Conservation (phyloP, 2,888 invertebrate genomes). For the Eristalis tenax region DNA sequence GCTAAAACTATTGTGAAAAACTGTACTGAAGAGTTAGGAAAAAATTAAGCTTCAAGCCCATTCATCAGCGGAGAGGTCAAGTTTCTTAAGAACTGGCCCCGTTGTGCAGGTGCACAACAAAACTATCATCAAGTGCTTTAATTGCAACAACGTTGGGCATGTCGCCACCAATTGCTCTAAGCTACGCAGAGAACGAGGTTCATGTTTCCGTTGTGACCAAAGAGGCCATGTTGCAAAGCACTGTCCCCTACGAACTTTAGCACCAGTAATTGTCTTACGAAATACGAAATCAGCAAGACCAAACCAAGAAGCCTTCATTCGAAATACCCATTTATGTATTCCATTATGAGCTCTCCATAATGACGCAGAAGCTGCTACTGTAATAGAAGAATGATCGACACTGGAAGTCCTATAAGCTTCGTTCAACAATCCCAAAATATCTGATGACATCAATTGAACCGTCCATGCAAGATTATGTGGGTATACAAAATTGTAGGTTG, state of each 20-base stretch:
- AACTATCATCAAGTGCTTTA: conserved; percentile 5
- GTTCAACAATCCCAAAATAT: conserved; percentile 24
- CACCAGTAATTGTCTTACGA: neutral
- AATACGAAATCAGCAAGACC: neutral
- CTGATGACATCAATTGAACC: conserved; percentile 27
- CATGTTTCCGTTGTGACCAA: conserved; percentile 17
- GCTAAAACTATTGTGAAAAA: neutral
- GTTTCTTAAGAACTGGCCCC: neutral
- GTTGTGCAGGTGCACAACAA: neutral
- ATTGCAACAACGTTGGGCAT: conserved; percentile 18
- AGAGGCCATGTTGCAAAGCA: conserved; percentile 8
- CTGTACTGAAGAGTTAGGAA: neutral
- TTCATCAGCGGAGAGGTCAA: neutral
- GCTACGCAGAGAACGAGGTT: conserved; percentile 1
- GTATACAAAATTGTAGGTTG: conserved; percentile 26
- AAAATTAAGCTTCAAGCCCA: neutral
- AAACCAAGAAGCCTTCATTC: neutral
- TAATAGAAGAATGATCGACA: conserved; percentile 15
- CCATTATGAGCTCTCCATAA: neutral
- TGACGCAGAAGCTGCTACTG: neutral
- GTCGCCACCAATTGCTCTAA: conserved; percentile 9
- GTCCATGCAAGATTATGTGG: neutral
- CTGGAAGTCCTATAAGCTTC: conserved; percentile 33
- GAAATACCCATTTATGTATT: conserved; percentile 7
- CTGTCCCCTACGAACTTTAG: neutral